Percentiles rank a stretch among this genome's conserved stretches.
Conservation (phyloP, 2,888 invertebrate species). For the Anaspis maculata region DNA sequence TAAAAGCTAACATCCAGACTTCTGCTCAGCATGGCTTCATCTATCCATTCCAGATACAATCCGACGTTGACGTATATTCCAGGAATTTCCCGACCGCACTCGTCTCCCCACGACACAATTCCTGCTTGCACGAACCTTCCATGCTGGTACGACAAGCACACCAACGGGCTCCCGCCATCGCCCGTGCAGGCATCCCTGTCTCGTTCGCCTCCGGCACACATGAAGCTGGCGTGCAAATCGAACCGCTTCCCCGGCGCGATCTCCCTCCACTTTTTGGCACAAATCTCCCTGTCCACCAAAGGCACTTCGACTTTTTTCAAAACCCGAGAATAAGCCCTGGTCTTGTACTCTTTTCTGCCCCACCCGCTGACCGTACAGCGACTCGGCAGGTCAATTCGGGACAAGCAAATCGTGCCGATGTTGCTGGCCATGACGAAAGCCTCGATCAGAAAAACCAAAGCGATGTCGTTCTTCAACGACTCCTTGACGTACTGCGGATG, state of each 20-base stretch:
- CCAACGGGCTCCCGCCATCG: constrained; percentile 49
- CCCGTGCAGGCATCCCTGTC: constrained; percentile 60
- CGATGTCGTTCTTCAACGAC: constrained; percentile 32
- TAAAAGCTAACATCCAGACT: background rate
- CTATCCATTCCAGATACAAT: constrained; percentile 63
- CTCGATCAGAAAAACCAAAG: constrained; percentile 26
- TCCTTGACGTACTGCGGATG: constrained; percentile 27
- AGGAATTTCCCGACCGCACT: constrained; percentile 66
- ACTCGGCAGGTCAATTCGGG: constrained; percentile 11
- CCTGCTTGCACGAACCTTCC: constrained; percentile 64
- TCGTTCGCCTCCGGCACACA: constrained; percentile 44
- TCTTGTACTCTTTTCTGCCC: constrained; percentile 31
- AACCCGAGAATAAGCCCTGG: constrained; percentile 56
- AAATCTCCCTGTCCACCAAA: constrained; percentile 51
- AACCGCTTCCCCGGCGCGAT: constrained; percentile 58
- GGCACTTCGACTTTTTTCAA: constrained; percentile 64
- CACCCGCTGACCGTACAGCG: constrained; percentile 30
- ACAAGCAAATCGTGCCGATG: constrained; percentile 29
- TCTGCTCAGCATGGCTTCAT: constrained; percentile 44
- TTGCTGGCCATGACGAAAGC: constrained; percentile 25
- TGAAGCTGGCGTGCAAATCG: constrained; percentile 56
- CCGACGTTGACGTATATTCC: constrained; percentile 73
- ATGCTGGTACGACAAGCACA: constrained; percentile 50
- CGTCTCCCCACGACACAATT: constrained; percentile 82
- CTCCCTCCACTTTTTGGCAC: constrained; percentile 49